Evolutionary conservation across 2,888 invertebrate species (phyloP), one percentile per base, ranked within the genome.

Genomic region (Phragmatobia fuliginosa): DNA sequence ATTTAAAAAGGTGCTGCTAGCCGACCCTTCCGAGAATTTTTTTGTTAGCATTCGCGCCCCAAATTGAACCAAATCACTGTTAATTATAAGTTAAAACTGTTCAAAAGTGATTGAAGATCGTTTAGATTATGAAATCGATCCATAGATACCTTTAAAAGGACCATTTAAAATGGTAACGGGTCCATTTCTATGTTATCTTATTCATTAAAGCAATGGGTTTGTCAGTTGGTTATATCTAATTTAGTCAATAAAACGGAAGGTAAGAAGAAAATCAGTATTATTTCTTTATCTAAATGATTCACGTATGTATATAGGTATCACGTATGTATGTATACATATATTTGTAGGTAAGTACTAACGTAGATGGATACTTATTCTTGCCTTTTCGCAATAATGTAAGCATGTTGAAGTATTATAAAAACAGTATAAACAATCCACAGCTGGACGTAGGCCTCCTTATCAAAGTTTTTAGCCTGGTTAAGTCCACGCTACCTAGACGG

Each of bases 71-170:
- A 76, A 80, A 83, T 77, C 76, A 76, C 71, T 72, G 77, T 76
- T 78, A 83, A 83, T 83, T 83, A 81, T 71, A 71, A 67, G 68
- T 68, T 72, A 63, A 74, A 72, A 74, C 76, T 56, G 73, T 75
- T 82, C 71, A 1, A 63, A 63, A 25, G 45, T 62, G 38, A 62
- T 62, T 28, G 62, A 62, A 62, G 41, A 62, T 62, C 38, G 18
- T 41, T 62, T 62, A 62, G 62, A 62, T 62, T 62, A 62, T 28
- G 16, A 62, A 62, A 45, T 32, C 31, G 49, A 63, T 49, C 18
- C 63, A 63, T 73, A 65, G 71, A 65, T 68, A 66, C 28, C 31
- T 68, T 63, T 56, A 68, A 76, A 64, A 68, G 56, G 71, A 65
- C 31, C 33, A 49, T 80, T 81, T 74, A 70, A 79, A 74, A 72